Evolutionary conservation across 2,888 invertebrate species (phyloP).

Genomic region (Galerucella nymphaeae): DNA sequence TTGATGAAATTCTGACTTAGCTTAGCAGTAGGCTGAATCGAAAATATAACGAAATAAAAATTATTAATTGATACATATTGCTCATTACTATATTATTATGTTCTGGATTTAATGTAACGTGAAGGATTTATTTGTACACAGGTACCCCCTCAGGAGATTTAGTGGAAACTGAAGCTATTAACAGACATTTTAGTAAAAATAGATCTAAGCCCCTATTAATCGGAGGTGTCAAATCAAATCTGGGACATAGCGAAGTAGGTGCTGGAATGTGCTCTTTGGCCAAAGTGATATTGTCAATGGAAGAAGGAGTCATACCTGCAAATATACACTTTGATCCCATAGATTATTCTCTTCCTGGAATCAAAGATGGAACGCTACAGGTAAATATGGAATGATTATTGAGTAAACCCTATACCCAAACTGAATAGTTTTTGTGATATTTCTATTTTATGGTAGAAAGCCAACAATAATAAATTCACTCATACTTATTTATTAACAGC

Average conservation of each 20-base stretch:
- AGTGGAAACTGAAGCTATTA: constrained; percentile 47
- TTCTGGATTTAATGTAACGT: too few relatives aligned
- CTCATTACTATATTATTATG: too few relatives aligned
- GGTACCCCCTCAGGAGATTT: constrained; percentile 62
- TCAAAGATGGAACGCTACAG: constrained; percentile 67
- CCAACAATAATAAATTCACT: too few relatives aligned
- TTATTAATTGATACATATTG: too few relatives aligned
- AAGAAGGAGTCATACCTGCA: constrained; percentile 74
- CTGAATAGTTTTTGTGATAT: too few relatives aligned
- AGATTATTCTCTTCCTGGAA: constrained; percentile 65
- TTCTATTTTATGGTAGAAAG: too few relatives aligned
- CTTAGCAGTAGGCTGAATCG: too few relatives aligned
- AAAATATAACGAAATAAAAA: too few relatives aligned
- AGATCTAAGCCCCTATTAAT: constrained; percentile 71
- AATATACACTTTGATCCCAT: constrained; percentile 77
- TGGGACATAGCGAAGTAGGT: constrained; percentile 66
- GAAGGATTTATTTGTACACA: constrained; percentile 43
- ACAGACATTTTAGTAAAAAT: constrained; percentile 44
- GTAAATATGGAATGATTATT: constrained; percentile 45
- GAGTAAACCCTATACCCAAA: too few relatives aligned
- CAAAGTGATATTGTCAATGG: constrained; percentile 76
- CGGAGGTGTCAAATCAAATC: constrained; percentile 67
- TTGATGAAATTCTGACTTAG: too few relatives aligned
- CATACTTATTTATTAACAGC: too few relatives aligned
- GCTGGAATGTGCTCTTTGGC: constrained; percentile 69